Conservation (phyloP, 2,888 invertebrate genomes). For the Laothoe populi region DNA sequence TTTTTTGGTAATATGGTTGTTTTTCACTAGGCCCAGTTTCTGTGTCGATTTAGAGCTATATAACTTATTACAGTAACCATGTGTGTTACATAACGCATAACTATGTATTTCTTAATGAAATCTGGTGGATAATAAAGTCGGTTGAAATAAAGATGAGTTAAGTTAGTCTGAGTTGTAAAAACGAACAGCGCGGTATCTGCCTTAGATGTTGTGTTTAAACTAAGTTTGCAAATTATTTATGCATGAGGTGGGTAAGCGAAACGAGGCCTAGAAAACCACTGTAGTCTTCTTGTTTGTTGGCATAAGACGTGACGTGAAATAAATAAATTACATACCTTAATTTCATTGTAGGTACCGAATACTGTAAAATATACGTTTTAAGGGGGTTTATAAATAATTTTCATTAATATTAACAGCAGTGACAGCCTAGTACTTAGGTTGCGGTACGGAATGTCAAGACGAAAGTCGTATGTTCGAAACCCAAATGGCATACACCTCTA, state of each 20-base stretch:
- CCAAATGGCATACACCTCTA: too few relatives aligned
- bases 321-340: background rate
- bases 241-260: background rate
- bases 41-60: too few relatives aligned
- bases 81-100: too few relatives aligned
- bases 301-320: background rate
- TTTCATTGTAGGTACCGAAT: background rate
- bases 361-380: background rate
- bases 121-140: background rate
- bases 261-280: background rate
- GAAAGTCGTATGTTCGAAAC: too few relatives aligned
- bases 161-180: background rate
- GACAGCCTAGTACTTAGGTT: too few relatives aligned
- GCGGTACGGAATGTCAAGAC: too few relatives aligned
- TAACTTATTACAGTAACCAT: too few relatives aligned
- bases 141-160: background rate
- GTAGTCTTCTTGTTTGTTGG: background rate
- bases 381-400: too few relatives aligned
- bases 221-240: background rate
- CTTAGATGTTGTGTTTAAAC: background rate
- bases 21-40: too few relatives aligned
- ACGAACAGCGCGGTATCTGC: background rate
- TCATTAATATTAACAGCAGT: too few relatives aligned
- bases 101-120: background rate
- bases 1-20: too few relatives aligned